phyloP scores from a whole-genome alignment of 2,113 vertebrate genomes.

The Aegotheles bennettii region DNA sequence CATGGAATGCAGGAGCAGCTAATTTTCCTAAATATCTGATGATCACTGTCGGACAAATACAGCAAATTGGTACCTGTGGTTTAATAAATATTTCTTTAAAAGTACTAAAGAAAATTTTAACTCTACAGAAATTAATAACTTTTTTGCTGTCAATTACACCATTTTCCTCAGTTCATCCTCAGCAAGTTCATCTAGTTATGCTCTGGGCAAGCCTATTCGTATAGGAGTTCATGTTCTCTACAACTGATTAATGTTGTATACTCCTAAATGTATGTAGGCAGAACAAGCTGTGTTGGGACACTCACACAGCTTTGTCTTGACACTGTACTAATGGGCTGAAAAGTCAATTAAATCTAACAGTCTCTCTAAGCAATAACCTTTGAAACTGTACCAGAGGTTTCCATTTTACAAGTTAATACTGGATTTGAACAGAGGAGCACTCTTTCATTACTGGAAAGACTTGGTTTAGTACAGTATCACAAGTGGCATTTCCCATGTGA shows the following conservation, averaged over 20 bases:
- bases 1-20: not conserved
- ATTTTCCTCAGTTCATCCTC: not conserved
- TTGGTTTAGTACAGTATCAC: not conserved
- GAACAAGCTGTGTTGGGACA: not conserved
- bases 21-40: not conserved
- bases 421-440: not conserved
- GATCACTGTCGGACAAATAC: not conserved
- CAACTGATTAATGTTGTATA: not conserved
- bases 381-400: not conserved
- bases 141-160: not conserved
- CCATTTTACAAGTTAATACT: not conserved
- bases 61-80: not conserved
- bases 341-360: not conserved
- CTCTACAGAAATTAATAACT: not conserved
- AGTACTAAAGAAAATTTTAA: not conserved
- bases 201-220: not conserved
- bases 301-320: not conserved
- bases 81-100: not conserved
- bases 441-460: not conserved
- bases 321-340: not conserved
- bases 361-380: not conserved
- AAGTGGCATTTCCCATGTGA: not conserved
- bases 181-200: not conserved
- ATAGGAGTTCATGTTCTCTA: not conserved
- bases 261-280: accelerated